These are phyloP conservation scores for Drosophila birchii DNA, from an alignment of 2,888 invertebrate species.

Conservation along the genomic window DNA sequence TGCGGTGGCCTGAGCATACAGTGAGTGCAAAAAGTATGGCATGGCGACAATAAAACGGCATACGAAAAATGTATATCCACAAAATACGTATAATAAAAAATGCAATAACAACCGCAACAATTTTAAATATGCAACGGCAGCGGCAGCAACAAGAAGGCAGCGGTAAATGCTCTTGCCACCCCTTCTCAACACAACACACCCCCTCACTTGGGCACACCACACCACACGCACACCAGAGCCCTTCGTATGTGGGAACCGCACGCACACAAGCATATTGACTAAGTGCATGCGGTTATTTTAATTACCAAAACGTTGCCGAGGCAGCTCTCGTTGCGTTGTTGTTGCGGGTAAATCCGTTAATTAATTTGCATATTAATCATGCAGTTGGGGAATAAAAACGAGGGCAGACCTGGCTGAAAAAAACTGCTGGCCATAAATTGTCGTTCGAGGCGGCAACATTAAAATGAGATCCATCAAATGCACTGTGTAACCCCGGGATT, in stretches of 20 bases:
- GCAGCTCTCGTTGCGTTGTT: slow-evolving; percentile 40
- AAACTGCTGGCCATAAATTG: slow-evolving; percentile 42
- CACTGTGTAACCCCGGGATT: slow-evolving; percentile 11
- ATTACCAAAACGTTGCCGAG: slow-evolving; percentile 71
- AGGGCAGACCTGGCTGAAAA: slow-evolving; percentile 1
- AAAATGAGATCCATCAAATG: slow-evolving; percentile 38
- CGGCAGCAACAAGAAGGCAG: slow-evolving; percentile 45
- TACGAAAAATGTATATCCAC: slow-evolving; percentile 46
- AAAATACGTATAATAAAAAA: slow-evolving; percentile 64
- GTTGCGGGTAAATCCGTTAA: slow-evolving; percentile 73
- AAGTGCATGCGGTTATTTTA: slow-evolving; percentile 77
- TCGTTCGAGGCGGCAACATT: slow-evolving; percentile 38
- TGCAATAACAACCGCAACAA: slow-evolving; percentile 71
- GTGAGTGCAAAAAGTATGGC: slow-evolving; percentile 44
- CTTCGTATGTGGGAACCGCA: slow-evolving; percentile 20
- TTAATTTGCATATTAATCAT: slow-evolving; percentile 82
- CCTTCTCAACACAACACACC: slow-evolving; percentile 2
- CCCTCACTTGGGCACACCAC: background rate
- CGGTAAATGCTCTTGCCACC: slow-evolving; percentile 59
- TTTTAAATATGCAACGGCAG: slow-evolving; percentile 64
- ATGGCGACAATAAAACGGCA: slow-evolving; percentile 52
- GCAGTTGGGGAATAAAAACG: slow-evolving; percentile 56
- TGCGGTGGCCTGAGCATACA: slow-evolving; percentile 8
- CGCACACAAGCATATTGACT: slow-evolving; percentile 55
- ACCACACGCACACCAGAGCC: background rate